Conservation (phyloP, 2,888 invertebrate genomes). For the Apodemia zela region DNA sequence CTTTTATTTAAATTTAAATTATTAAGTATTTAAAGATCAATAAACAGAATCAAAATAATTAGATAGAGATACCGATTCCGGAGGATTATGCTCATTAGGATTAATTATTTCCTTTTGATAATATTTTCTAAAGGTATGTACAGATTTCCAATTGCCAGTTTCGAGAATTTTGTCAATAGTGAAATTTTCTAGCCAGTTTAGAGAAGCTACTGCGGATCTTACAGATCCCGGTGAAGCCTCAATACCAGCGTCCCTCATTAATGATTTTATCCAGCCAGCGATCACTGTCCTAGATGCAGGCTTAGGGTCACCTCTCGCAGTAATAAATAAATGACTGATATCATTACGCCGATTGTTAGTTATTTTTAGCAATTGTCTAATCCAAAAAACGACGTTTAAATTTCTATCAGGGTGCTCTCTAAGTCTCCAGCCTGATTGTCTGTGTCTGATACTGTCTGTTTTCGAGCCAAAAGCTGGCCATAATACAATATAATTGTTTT, state of each 20-base stretch:
- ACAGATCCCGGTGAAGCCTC: neutral
- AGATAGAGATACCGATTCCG: constrained; percentile 17
- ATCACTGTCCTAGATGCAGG: constrained; percentile 19
- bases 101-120: constrained; percentile 25
- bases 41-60: constrained; percentile 21
- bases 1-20: constrained; percentile 4
- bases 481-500: constrained; percentile 15
- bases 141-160: constrained; percentile 24
- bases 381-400: constrained; percentile 19
- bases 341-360: neutral
- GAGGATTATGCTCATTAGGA: neutral
- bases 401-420: constrained; percentile 17
- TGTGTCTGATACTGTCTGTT: constrained; percentile 19
- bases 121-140: constrained; percentile 34
- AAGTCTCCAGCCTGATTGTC: constrained; percentile 25
- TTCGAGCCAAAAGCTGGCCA: constrained; percentile 25
- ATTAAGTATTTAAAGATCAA: constrained; percentile 12
- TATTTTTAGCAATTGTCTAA: constrained; percentile 3
- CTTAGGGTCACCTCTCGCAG: constrained; percentile 18
- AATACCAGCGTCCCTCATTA: constrained; percentile 4
- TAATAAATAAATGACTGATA: constrained; percentile 4
- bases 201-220: constrained; percentile 4
- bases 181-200: constrained; percentile 26
- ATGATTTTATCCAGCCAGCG: neutral
- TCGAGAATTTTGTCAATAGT: constrained; percentile 25